Evolutionary conservation across 2,113 vertebrate species (phyloP).

Genomic region (Emydura subglobosa): DNA sequence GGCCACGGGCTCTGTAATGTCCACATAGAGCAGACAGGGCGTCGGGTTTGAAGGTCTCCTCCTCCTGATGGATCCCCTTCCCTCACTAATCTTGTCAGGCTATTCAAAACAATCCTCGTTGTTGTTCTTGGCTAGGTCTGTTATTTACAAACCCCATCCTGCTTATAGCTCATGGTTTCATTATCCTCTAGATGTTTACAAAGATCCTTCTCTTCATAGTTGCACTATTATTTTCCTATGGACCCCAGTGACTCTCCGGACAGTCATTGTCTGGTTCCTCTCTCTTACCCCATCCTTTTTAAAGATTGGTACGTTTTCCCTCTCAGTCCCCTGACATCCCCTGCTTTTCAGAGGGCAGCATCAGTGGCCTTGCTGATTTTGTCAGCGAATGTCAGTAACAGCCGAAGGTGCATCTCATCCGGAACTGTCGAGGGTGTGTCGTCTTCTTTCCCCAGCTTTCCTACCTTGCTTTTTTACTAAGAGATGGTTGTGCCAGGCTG

Average conservation of each 20-base stretch:
- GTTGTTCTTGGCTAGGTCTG: conserved; percentile 74
- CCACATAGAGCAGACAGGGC: not conserved
- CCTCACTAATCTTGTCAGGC: conserved; percentile 74
- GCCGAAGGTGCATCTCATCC: not conserved
- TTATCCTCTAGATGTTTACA: conserved; percentile 80
- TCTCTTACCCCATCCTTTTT: conserved; percentile 50
- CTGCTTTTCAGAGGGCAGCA: fast-evolving
- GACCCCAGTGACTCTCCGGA: conserved; percentile 68
- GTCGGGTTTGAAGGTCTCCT: conserved; percentile 41
- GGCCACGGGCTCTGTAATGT: not conserved
- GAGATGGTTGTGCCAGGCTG: not conserved
- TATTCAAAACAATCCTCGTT: conserved; percentile 78
- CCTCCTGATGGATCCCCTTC: conserved; percentile 47
- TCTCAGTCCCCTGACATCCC: not conserved
- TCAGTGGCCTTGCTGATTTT: not conserved
- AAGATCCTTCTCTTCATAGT: conserved; percentile 74
- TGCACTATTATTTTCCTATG: conserved; percentile 76
- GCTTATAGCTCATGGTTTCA: conserved; percentile 79
- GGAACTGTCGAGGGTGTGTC: too few relatives aligned
- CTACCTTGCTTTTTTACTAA: not conserved
- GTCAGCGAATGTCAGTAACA: not conserved
- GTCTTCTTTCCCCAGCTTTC: not conserved
- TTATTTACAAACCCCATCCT: conserved; percentile 80
- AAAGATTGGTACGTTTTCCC: conserved; percentile 44
- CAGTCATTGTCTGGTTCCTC: conserved; percentile 67